These are phyloP conservation scores for Amphimedon queenslandica DNA, from an alignment of 37 sponge, comb jelly and placozoan species.

Conservation along the genomic window DNA sequence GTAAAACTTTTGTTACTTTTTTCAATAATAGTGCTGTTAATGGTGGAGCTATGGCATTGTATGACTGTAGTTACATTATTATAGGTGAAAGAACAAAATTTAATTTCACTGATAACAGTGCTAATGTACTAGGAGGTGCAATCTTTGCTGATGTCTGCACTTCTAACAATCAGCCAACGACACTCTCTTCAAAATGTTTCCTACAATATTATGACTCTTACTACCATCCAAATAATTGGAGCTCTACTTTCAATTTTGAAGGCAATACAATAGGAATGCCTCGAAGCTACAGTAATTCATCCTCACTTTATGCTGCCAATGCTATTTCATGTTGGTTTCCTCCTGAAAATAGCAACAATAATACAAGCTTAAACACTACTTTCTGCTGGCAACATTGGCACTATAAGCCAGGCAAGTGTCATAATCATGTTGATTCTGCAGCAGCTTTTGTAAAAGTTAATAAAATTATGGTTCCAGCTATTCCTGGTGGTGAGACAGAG, in stretches of 20 bases:
- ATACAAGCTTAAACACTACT: neutral
- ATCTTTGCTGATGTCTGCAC: neutral
- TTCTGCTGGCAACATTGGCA: neutral
- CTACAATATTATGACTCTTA: neutral
- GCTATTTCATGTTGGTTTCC: neutral
- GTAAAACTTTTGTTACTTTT: neutral
- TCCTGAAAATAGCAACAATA: neutral
- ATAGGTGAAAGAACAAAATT: neutral
- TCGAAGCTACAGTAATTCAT: neutral
- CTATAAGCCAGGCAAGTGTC: neutral
- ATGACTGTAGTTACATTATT: neutral
- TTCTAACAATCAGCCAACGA: neutral
- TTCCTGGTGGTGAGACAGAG: neutral
- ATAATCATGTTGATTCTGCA: neutral
- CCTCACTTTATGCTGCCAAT: neutral
- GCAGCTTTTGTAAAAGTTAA: neutral
- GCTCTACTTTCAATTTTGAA: neutral
- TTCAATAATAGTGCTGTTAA: neutral
- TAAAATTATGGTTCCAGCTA: neutral
- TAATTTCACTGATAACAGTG: neutral
- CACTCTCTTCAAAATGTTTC: neutral
- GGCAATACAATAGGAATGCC: neutral
- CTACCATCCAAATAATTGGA: neutral
- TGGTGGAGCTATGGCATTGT: neutral
- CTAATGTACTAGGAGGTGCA: neutral